Evolutionary conservation across 2,888 invertebrate genomes (phyloP).

Genomic region (Diachrysia chrysitis): DNA sequence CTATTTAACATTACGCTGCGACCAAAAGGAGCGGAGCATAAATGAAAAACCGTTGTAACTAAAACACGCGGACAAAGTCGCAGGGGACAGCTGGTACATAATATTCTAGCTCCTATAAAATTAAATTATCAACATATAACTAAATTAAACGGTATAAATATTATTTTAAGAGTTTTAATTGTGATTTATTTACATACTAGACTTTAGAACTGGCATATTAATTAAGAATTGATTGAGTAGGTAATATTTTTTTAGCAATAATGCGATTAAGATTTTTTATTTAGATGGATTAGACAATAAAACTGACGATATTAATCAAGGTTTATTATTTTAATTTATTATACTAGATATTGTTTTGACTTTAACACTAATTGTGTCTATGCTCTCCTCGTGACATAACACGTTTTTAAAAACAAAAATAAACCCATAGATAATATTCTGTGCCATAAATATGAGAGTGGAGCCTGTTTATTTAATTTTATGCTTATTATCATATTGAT

Average conservation of each 20-base stretch:
- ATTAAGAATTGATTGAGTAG: slow-evolving; percentile 10
- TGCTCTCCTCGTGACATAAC: not conserved
- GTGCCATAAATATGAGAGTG: not conserved
- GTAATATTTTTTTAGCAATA: slow-evolving; percentile 5
- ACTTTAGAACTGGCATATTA: slow-evolving; percentile 10
- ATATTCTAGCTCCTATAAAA: slow-evolving; percentile 9
- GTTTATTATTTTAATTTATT: not conserved
- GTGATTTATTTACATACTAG: slow-evolving; percentile 33
- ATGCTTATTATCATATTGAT: slow-evolving; percentile 11
- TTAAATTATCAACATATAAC: slow-evolving; percentile 14
- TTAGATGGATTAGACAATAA: not conserved
- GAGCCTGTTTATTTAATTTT: slow-evolving; percentile 9
- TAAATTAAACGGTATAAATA: slow-evolving; percentile 17
- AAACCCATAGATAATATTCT: not conserved
- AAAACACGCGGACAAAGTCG: too few species aligned
- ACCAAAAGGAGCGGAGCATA: too few species aligned
- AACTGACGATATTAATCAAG: not conserved
- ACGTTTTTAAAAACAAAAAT: not conserved
- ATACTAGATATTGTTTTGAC: slow-evolving; percentile 7
- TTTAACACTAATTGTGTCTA: slow-evolving; percentile 4
- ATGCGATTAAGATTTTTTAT: not conserved
- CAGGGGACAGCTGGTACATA: too few species aligned
- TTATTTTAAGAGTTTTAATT: slow-evolving; percentile 28
- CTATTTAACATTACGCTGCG: too few species aligned
- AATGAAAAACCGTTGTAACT: too few species aligned